Conservation (phyloP, 2,888 invertebrate genomes). For the Amitus sp. region DNA sequence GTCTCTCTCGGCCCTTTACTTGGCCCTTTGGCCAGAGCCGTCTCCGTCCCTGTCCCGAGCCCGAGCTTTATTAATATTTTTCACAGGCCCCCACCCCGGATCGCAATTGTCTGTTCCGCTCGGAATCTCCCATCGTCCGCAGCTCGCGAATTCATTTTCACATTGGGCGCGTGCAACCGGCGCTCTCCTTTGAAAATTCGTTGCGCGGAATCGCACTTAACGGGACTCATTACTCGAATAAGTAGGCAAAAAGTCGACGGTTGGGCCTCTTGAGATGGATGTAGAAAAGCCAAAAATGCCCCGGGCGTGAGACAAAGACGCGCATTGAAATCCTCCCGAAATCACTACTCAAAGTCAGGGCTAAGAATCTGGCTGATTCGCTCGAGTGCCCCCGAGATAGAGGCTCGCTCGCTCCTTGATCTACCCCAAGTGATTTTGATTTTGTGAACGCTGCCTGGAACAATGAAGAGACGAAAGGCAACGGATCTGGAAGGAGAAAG, state of each 20-base stretch:
- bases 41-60: slow-evolving; percentile 48
- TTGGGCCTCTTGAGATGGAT: slow-evolving; percentile 43
- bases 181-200: slow-evolving; percentile 2
- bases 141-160: slow-evolving; percentile 55
- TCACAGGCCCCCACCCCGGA: slow-evolving; percentile 48
- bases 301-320: slow-evolving; percentile 38
- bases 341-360: slow-evolving; percentile 56
- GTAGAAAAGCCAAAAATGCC: slow-evolving; percentile 15
- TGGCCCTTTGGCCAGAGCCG: slow-evolving; percentile 32
- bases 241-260: slow-evolving; percentile 46
- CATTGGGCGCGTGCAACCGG: slow-evolving; percentile 54
- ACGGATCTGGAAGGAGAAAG: slow-evolving; percentile 32
- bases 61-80: slow-evolving; percentile 63
- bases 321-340: slow-evolving; percentile 46
- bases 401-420: slow-evolving; percentile 55
- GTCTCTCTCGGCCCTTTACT: slow-evolving; percentile 36
- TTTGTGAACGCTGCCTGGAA: slow-evolving; percentile 39
- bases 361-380: slow-evolving; percentile 50
- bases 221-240: not conserved
- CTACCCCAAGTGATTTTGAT: slow-evolving; percentile 56
- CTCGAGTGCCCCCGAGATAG: slow-evolving; percentile 51
- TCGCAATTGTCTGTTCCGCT: slow-evolving; percentile 59
- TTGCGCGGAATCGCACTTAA: too few relatives aligned
- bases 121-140: slow-evolving; percentile 25
- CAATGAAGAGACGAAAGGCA: slow-evolving; percentile 25